Base-by-base conservation (phyloP, 2,113 vertebrate species). In the Phylloscopus whistleri region DNA sequence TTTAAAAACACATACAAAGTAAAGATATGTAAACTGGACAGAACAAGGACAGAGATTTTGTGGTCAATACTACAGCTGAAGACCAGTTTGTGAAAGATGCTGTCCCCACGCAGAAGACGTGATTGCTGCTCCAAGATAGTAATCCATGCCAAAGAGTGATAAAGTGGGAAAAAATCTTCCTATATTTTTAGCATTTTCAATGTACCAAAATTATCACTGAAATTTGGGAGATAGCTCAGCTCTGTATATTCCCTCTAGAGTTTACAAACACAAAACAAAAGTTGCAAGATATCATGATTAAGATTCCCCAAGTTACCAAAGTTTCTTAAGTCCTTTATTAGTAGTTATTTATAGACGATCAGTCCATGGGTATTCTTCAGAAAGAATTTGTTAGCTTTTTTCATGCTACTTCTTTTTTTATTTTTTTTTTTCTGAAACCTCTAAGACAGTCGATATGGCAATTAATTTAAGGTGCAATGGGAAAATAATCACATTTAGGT, bases 211-310 rank as follows among this genome's bases (percentile, higher is more conserved):
- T 39, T 37, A 16, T 20, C 37, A 68, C 18, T 11, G 30, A 79
- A 85, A 23, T 3, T 8, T 72, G 12, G 2, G 1, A 17, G 13
- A 8, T 48, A 41, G 1, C 4, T 66, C 8, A 2, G 3, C 26
- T 75, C 27, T 74, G 6, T n/a, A 53, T 10, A 93, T 74, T 58
- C 15, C 19, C 9, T 64, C 21, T 59, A 18, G n/a, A 84, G 64
- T 49, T 59, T 60, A 39, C 6, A 64, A 46, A 58, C 5, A 3
- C 9, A 51, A 8, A 55, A 60, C 39, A 77, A 48, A 62, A 1
- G 1, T 17, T 60, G 2, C 10, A 39, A 62, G 10, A 26, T 33
- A 69, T 46, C 4, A 15, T 58, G 76, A 43, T 31, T 83, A 72
- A 26, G 17, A 75, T 10, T 83, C 2, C 7, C 3, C 30, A 72